Base-by-base conservation (phyloP, 2,888 invertebrate genomes). In the Drosophila seclusa region DNA sequence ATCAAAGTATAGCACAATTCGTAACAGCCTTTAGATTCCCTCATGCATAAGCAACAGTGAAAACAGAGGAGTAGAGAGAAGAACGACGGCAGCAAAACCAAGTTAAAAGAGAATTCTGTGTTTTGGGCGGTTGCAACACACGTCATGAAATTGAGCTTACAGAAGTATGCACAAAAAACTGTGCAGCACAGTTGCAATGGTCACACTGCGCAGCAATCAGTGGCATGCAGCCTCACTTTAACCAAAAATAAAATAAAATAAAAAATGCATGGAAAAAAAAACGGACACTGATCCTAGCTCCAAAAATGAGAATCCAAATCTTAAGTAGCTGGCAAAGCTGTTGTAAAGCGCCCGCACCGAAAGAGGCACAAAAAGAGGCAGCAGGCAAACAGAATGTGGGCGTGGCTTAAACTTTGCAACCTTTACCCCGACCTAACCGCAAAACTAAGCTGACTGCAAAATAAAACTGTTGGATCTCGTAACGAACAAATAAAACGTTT, bases 401-500 rank as follows among this genome's bases (percentile, higher is more conserved):
- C 59, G 73, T 75, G 70, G 71, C 70, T n/a, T 8, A 21, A 45
- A 45, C 16, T 45, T 45, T 45, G 16, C 8, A 45, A 24, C 16
- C 45, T 45, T 24, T 8, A 4, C 16, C 7, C 45, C 8, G 50
- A 58, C 60, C 55, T 55, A 68, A 72, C 86, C 80, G 60, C 88
- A 83, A 75, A 88, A 76, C 86, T 83, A 83, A 84, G 87, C 83
- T 80, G 83, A 73, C 76, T 84, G 79, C 69, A 69, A 75, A 77
- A 76, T 76, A 60, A 78, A 89, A 73, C 74, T 81, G 70, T 70
- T 57, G 76, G 80, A 80, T 79, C 66, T 57, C 78, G 77, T 63
- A 73, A 63, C 76, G 87, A 67, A 76, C 83, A 84, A 88, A 88
- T 84, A 87, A 85, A 79, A 87, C 87, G 89, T 89, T 85, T 89